phyloP scores from a whole-genome alignment of 2,888 invertebrate species.

The Ariolimax columbianus region DNA sequence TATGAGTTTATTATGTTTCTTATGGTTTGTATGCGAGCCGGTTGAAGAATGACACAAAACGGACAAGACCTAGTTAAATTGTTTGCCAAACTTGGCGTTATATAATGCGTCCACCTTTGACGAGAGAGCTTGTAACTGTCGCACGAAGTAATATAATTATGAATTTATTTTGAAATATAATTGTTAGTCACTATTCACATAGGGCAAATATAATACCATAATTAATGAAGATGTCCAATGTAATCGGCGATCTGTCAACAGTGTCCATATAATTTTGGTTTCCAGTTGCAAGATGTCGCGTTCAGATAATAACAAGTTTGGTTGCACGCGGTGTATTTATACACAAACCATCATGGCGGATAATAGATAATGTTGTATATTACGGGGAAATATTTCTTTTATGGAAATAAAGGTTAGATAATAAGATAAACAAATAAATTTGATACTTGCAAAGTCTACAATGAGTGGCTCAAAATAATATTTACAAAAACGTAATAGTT shows the following conservation, averaged over 20 bases:
- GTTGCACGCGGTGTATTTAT: background rate
- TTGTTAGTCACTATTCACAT: background rate
- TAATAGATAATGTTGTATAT: background rate
- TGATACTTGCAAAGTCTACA: background rate
- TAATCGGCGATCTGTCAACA: background rate
- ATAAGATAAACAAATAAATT: background rate
- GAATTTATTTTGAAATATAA: background rate
- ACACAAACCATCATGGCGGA: background rate
- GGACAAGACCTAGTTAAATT: too few species aligned
- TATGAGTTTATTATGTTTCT: background rate
- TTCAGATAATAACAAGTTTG: background rate
- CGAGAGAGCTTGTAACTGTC: too few species aligned
- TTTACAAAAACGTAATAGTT: too few species aligned
- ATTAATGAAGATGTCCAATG: conserved; percentile 4
- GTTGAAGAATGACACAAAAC: background rate
- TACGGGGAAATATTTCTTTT: background rate
- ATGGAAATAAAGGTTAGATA: background rate
- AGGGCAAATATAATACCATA: background rate
- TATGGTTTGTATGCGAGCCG: too few species aligned
- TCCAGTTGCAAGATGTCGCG: background rate
- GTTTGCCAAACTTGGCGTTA: background rate
- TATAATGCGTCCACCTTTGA: background rate
- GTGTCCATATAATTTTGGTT: background rate
- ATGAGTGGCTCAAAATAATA: background rate
- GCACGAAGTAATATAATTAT: background rate